A percentile compares a stretch with the other conserved stretches of the same genome.
phyloP scores from a whole-genome alignment of 2,797 vertebrate genomes.

The Cottoperca gobio region DNA sequence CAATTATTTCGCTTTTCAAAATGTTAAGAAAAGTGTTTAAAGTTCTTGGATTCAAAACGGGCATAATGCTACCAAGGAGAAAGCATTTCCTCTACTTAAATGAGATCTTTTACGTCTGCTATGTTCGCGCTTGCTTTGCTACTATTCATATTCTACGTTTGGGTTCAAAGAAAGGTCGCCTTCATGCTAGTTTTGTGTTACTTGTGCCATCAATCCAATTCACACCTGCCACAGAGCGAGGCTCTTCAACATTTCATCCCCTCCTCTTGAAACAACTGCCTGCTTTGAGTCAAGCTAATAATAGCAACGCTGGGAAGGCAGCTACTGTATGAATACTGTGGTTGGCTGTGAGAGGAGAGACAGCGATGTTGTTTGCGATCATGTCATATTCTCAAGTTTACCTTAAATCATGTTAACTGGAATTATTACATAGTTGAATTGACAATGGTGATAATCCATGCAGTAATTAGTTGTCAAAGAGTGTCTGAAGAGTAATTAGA shows the following conservation, averaged over 20 bases:
- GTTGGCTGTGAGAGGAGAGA: not conserved
- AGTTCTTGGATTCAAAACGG: constrained; percentile 11
- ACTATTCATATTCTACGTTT: constrained; percentile 17
- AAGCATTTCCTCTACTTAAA: constrained; percentile 1
- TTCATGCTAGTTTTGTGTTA: constrained; percentile 38
- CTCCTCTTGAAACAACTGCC: constrained; percentile 43
- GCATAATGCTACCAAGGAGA: not conserved
- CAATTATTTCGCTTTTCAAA: constrained; percentile 20
- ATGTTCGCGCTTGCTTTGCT: not conserved
- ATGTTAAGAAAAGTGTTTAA: not conserved
- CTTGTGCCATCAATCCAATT: constrained; percentile 49
- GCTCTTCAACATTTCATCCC: constrained; percentile 57
- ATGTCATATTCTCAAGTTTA: not conserved
- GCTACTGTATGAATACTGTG: constrained; percentile 26
- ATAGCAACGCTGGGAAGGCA: constrained; percentile 40
- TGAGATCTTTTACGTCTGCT: not conserved
- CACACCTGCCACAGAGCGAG: constrained; percentile 39
- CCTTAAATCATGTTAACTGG: constrained; percentile 2
- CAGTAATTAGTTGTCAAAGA: not conserved
- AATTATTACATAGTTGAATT: not conserved
- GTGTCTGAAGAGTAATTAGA: constrained; percentile 10
- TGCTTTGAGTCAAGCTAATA: constrained; percentile 50
- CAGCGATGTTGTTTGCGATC: constrained; percentile 31
- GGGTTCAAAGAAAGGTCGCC: constrained; percentile 43
- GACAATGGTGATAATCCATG: not conserved